Base-by-base conservation (phyloP, 2,888 invertebrate species). In the Hirtodrosophila histrioides region DNA sequence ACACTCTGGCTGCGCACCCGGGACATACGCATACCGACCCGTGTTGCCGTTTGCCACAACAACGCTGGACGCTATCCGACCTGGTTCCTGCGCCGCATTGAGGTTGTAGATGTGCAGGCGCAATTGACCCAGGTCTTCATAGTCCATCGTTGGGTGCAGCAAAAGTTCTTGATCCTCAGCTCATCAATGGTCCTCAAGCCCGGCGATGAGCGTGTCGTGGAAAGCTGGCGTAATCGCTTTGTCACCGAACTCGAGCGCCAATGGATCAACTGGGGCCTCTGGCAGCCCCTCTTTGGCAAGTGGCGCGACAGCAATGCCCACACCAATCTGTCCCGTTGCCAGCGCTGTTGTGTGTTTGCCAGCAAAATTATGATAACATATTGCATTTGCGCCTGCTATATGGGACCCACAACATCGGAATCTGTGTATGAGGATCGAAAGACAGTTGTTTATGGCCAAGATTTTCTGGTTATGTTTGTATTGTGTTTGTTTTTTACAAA, bases 1-100 rank as follows among this genome's bases (percentile, higher is more conserved):
- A 46, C 64, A 1, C n/a, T 83, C 4, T 62, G 65, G 67, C 33
- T 83, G 23, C 64, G 70, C 0, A 63, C 81, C 0, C 67, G 85
- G 0, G 67, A 81, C 5, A 80, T 83, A 9, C 78, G 87, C 0
- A 39, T 83, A 8, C 82, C 82, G 2, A 84, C 78, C 0, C 60
- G 57, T 0, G 12, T 83, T 0, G 56, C 69, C 0, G 33, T 83
- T 4, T 35, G 61, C 4, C 82, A 88, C 37, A 54, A 86, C 33
- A 81, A 66, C n/a, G 53, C 12, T 0, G 82, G 82, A 7, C 57
- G 88, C 0, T 86, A 71, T 61, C 88, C 82, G 4, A 66, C 51
- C 6, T 83, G 82, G 82, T 83, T 10, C 23, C 4, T 88, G 31
- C 37, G 51, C 0, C n/a, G 50, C 11, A 50, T 83, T 27, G 67